A percentile compares a stretch with the other conserved stretches of the same genome.
These are phyloP conservation scores for Polietes domitor DNA, from an alignment of 2,888 invertebrate species.

Conservation along the genomic window DNA sequence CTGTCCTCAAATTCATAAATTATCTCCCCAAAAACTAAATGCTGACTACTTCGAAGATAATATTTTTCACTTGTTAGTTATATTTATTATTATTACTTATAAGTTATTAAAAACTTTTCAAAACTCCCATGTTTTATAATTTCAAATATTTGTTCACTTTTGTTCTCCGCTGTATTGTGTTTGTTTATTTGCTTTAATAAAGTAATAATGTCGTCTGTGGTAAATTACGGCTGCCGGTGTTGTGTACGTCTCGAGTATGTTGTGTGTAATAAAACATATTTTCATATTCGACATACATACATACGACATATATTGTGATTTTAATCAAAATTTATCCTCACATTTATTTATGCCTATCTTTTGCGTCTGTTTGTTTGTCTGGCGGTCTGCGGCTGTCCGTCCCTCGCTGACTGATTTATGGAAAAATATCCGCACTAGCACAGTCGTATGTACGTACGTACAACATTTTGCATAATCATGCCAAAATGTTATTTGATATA, in stretches of 20 bases:
- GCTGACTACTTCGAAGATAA: too few species aligned
- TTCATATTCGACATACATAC: slow-evolving; percentile 53
- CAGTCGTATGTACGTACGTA: too few species aligned
- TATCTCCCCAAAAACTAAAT: too few species aligned
- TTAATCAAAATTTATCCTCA: slow-evolving; percentile 33
- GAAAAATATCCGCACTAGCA: background rate
- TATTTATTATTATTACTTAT: too few species aligned
- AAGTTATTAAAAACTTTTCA: too few species aligned
- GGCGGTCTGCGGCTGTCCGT: slow-evolving; percentile 13
- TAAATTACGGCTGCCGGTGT: slow-evolving; percentile 39
- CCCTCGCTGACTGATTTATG: slow-evolving; percentile 57
- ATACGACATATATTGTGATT: slow-evolving; percentile 61
- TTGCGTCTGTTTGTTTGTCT: slow-evolving; percentile 12
- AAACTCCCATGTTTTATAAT: too few species aligned
- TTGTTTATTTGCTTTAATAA: slow-evolving; percentile 29
- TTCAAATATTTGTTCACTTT: background rate
- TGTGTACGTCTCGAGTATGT: background rate
- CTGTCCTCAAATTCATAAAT: too few species aligned
- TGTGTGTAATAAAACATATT: slow-evolving; percentile 41
- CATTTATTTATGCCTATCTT: slow-evolving; percentile 33
- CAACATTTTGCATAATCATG: slow-evolving; percentile 63
- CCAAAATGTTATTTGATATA: slow-evolving; percentile 62
- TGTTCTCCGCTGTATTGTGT: slow-evolving; percentile 41
- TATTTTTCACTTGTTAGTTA: too few species aligned
- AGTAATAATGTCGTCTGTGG: slow-evolving; percentile 48